Conservation (phyloP, 23 tunicate genomes). For the Halocynthia aurantium region DNA sequence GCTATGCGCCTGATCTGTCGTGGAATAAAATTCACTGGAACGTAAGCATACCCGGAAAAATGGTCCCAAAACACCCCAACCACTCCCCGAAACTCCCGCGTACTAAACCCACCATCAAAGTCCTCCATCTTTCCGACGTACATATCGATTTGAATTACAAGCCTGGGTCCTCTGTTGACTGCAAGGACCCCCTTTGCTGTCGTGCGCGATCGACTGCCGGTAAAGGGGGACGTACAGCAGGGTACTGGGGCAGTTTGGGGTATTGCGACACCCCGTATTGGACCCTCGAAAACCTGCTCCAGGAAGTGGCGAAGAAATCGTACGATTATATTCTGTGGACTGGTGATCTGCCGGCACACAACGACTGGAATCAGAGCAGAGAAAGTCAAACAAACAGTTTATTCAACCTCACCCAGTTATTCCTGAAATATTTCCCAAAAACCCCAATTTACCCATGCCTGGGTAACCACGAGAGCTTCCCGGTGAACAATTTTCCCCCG, state of each 20-base stretch:
- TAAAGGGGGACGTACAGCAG: constrained; percentile 21
- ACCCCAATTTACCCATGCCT: constrained; percentile 78
- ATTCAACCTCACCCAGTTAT: constrained; percentile 37
- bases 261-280: constrained; percentile 83
- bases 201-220: constrained; percentile 7
- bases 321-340: constrained; percentile 97
- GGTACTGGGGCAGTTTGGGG: constrained; percentile 81
- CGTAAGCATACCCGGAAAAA: constrained; percentile 40
- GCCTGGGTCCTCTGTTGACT: constrained; percentile 45
- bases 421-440: constrained; percentile 60
- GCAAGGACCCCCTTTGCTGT: constrained; percentile 88
- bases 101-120: constrained; percentile 24
- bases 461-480: constrained; percentile 94
- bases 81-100: neutral
- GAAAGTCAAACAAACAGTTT: constrained; percentile 31
- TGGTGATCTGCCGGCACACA: constrained; percentile 92
- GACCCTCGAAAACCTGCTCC: constrained; percentile 56
- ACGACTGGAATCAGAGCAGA: constrained; percentile 72
- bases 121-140: constrained; percentile 83
- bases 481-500: constrained; percentile 93
- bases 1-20: constrained; percentile 42
- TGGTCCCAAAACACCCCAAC: neutral
- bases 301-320: constrained; percentile 33
- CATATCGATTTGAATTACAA: constrained; percentile 69
- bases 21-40: constrained; percentile 82